These are phyloP conservation scores for Acanthosoma haemorrhoidale DNA, from an alignment of 2,888 invertebrate species.

Conservation along the genomic window DNA sequence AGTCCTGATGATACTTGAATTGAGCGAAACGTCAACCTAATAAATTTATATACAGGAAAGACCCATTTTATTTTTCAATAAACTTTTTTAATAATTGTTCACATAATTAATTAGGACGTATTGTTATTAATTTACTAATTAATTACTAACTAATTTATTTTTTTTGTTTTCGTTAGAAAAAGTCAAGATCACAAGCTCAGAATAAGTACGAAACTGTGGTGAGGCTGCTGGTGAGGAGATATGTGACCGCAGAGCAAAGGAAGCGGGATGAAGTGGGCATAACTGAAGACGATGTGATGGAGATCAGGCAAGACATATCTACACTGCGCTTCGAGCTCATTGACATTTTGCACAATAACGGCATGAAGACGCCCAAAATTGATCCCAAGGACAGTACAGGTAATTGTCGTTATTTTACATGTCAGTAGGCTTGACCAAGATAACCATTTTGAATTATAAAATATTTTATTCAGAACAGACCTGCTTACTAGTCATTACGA, in stretches of 20 bases:
- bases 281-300: conserved; percentile 96
- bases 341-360: conserved; percentile 83
- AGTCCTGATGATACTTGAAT: too few species aligned
- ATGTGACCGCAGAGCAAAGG: conserved; percentile 81
- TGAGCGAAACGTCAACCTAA: too few species aligned
- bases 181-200: conserved; percentile 37
- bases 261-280: conserved; percentile 87
- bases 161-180: conserved; percentile 35
- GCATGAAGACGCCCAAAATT: conserved; percentile 74
- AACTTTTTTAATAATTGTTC: too few species aligned
- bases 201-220: conserved; percentile 78
- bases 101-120: neutral
- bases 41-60: too few species aligned
- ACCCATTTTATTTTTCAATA: too few species aligned
- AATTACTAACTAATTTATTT: neutral
- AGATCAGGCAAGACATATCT: conserved; percentile 95
- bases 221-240: conserved; percentile 80
- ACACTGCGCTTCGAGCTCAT: conserved; percentile 86
- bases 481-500: too few species aligned
- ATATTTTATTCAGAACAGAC: too few species aligned
- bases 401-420: too few species aligned
- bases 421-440: too few species aligned
- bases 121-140: too few species aligned
- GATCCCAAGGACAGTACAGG: conserved; percentile 61
- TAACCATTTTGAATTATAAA: too few species aligned